Conservation (phyloP, 2,797 vertebrate genomes). For the Pseudotriccus pelzelni region DNA sequence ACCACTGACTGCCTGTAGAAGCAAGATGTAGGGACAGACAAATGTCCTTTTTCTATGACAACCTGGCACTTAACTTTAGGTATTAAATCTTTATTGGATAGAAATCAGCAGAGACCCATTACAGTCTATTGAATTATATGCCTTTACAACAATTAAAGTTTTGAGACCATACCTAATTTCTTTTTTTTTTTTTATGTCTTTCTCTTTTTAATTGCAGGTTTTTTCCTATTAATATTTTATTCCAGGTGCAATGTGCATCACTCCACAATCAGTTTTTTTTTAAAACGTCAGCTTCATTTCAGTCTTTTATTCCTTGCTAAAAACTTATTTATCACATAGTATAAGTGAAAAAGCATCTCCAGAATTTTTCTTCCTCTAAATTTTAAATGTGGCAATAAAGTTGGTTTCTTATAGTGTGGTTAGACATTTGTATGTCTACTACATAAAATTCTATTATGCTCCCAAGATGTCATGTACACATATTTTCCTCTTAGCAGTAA, state of each 20-base stretch:
- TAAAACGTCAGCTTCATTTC: background rate
- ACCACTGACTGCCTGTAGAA: background rate
- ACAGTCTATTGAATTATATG: background rate
- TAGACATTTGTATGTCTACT: background rate
- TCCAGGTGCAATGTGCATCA: background rate
- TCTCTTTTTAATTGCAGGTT: background rate
- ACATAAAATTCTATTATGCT: background rate
- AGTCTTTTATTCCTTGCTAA: background rate
- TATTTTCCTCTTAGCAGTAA: background rate
- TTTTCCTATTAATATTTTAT: background rate
- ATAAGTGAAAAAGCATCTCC: background rate
- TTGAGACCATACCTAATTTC: background rate
- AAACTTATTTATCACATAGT: background rate
- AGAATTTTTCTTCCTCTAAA: background rate
- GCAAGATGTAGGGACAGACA: fast-evolving
- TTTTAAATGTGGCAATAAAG: slow-evolving; percentile 17
- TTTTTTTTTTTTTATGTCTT: background rate
- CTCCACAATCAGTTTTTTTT: background rate
- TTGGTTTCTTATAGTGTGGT: background rate
- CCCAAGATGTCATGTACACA: background rate
- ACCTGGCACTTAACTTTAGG: background rate
- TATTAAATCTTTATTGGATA: background rate
- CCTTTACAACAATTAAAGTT: background rate
- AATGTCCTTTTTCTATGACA: background rate
- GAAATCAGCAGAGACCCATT: background rate